phyloP scores from a whole-genome alignment of 2,888 invertebrate species.

The Oxytorus armatus region DNA sequence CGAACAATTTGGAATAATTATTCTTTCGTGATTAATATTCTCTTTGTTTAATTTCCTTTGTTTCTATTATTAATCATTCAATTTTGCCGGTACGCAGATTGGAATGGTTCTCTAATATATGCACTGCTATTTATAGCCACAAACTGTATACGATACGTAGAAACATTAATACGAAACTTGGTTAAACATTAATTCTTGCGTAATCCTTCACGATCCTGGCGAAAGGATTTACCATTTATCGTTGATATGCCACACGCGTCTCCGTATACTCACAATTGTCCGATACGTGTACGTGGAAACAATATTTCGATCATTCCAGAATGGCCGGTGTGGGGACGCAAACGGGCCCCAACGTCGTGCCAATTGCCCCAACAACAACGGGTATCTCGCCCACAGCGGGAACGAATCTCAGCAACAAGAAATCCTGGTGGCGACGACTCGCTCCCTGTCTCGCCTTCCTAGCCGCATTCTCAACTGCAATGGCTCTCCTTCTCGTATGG shows the following conservation, averaged over 20 bases:
- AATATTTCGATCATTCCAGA: constrained; percentile 69
- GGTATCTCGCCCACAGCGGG: constrained; percentile 53
- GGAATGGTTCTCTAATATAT: no score
- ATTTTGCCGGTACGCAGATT: no score
- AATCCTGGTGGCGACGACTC: constrained; percentile 84
- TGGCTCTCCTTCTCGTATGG: constrained; percentile 91
- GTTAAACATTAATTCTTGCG: background rate
- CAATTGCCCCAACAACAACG: constrained; percentile 68
- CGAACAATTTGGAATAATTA: no score
- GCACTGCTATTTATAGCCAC: no score
- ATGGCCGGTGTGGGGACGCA: constrained; percentile 74
- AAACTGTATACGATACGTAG: background rate
- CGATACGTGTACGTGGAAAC: no score
- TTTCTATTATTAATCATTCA: no score
- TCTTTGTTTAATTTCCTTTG: no score
- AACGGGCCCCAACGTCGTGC: constrained; percentile 66
- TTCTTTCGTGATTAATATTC: no score
- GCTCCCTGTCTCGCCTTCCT: constrained; percentile 90
- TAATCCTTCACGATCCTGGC: constrained; percentile 33
- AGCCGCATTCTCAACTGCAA: constrained; percentile 92
- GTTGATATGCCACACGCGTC: no score
- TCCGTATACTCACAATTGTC: no score
- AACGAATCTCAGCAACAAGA: constrained; percentile 73
- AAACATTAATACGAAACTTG: background rate
- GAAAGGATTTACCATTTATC: constrained; percentile 44